Evolutionary conservation across 2,113 vertebrate species (phyloP).

Genomic region (Tragelaphus scriptus): DNA sequence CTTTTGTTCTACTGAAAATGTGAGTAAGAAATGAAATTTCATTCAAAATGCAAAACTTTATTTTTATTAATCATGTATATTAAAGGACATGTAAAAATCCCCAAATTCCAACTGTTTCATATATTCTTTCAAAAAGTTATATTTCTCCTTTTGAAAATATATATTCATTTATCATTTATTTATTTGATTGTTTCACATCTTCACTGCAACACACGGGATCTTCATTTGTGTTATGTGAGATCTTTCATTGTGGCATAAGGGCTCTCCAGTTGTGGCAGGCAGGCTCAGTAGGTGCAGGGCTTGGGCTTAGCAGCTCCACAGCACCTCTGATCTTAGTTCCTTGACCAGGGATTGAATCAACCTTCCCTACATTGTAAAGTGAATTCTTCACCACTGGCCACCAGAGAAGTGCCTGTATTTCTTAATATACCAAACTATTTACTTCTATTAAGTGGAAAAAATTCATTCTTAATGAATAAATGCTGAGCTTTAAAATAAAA

Average conservation of each 20-base stretch:
- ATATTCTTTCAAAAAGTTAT: background rate
- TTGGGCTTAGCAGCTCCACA: background rate
- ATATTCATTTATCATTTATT: background rate
- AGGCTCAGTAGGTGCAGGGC: background rate
- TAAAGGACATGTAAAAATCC: background rate
- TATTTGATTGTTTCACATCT: background rate
- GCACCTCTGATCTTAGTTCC: background rate
- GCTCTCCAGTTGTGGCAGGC: background rate
- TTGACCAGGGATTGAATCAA: background rate
- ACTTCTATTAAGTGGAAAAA: background rate
- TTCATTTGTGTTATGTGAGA: background rate
- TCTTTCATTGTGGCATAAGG: background rate
- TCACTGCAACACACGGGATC: background rate
- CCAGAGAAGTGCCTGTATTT: background rate
- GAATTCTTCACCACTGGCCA: background rate
- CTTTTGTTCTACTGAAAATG: background rate
- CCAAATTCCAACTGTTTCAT: background rate
- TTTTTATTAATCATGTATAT: background rate
- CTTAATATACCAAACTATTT: background rate
- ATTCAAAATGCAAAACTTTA: background rate
- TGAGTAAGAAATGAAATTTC: background rate
- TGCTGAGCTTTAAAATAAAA: background rate
- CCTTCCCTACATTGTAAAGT: background rate
- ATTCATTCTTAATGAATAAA: background rate
- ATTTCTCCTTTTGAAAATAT: background rate